phyloP scores from a whole-genome alignment of 2,888 invertebrate species.

The Eristalis arbustorum region DNA sequence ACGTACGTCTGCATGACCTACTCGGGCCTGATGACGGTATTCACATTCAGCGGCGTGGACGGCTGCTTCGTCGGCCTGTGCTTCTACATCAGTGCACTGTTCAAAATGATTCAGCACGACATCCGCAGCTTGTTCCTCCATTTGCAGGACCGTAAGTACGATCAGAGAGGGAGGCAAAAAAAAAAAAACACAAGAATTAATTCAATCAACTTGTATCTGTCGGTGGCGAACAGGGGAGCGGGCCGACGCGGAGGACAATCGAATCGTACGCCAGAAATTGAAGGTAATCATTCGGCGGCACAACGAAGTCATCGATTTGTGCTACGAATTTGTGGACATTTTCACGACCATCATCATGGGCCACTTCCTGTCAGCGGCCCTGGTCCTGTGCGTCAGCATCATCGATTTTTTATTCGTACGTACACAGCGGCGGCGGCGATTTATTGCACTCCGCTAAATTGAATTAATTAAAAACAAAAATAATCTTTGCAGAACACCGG shows the following conservation, averaged over 20 bases:
- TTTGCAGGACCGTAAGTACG: slow-evolving; percentile 73
- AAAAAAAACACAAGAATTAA: background rate
- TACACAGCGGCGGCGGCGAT: background rate
- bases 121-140: slow-evolving; percentile 73
- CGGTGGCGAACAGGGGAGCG: background rate
- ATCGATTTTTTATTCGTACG: slow-evolving; percentile 77
- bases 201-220: slow-evolving; percentile 17
- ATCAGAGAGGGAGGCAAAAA: too few relatives aligned
- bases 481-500: slow-evolving; percentile 74
- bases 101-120: slow-evolving; percentile 76
- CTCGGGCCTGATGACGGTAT: slow-evolving; percentile 76
- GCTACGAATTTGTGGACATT: slow-evolving; percentile 75
- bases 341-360: slow-evolving; percentile 77
- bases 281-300: slow-evolving; percentile 74
- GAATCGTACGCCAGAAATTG: slow-evolving; percentile 72
- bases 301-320: slow-evolving; percentile 78
- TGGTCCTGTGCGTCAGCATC: slow-evolving; percentile 77
- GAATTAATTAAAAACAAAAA: slow-evolving; percentile 32
- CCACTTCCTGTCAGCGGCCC: slow-evolving; percentile 78
- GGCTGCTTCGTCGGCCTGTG: slow-evolving; percentile 77
- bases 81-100: slow-evolving; percentile 75
- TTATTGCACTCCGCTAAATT: slow-evolving; percentile 3
- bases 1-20: slow-evolving; percentile 74
- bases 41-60: slow-evolving; percentile 76
- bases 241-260: slow-evolving; percentile 71